A percentile compares a stretch with the other conserved stretches of the same genome.
Evolutionary conservation across 2,797 vertebrate species (phyloP).

Genomic region (Enteromius radiatus): DNA sequence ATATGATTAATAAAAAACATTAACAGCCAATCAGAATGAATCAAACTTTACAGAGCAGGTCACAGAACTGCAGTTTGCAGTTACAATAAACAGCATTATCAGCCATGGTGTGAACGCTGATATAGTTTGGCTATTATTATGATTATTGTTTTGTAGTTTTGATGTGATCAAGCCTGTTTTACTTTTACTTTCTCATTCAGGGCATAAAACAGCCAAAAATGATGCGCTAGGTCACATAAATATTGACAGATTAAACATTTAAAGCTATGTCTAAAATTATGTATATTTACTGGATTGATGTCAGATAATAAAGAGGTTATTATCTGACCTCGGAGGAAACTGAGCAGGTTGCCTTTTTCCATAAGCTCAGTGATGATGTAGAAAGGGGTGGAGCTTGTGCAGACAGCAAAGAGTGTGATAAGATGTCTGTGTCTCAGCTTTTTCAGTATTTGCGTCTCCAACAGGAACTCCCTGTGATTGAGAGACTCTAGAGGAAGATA

Average conservation of each 20-base stretch:
- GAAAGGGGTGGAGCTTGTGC: slow-evolving; percentile 62
- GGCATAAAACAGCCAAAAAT: neutral
- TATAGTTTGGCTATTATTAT: neutral
- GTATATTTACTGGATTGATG: neutral
- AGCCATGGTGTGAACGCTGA: neutral
- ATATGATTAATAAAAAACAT: neutral
- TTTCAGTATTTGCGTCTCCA: slow-evolving; percentile 73
- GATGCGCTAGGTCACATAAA: neutral
- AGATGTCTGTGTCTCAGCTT: slow-evolving; percentile 70
- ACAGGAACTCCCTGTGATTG: slow-evolving; percentile 64
- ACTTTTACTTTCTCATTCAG: neutral
- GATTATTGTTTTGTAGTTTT: neutral
- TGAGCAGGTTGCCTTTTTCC: slow-evolving; percentile 72
- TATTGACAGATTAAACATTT: neutral
- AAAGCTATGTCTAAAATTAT: neutral
- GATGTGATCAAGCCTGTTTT: neutral
- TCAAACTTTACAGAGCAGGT: neutral
- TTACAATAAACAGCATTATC: neutral
- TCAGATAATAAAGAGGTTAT: neutral
- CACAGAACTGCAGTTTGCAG: neutral
- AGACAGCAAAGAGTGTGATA: slow-evolving; percentile 69
- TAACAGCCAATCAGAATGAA: neutral
- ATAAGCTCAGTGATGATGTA: slow-evolving; percentile 76
- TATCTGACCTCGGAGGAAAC: slow-evolving; percentile 67
- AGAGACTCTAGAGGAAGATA: slow-evolving; percentile 52